Base-by-base conservation (phyloP, 2,113 vertebrate genomes). In the Andinoacara biseriatus region DNA sequence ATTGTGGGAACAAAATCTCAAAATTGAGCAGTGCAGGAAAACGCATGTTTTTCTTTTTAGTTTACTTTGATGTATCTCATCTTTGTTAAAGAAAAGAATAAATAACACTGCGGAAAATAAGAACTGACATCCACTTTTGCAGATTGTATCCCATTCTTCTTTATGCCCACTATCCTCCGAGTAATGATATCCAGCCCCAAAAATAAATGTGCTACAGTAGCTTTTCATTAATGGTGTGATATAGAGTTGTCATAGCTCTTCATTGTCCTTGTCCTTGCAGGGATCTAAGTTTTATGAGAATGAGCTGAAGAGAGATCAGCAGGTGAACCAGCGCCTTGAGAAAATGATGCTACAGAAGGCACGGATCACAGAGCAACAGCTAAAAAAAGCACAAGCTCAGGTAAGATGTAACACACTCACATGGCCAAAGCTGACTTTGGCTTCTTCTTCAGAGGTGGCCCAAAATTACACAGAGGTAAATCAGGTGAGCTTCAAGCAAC, bases 241-340 rank as follows among this genome's bases (percentile, higher is more conserved):
- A 13, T 10, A 63, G 46, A 62, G 77, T 79, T n/a, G 15, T 58
- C 43, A 33, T 81, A 58, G 78, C 52, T 84, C 43, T 61, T 65
- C n/a, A 11, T 63, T 74, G 26, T 43, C 24, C 59, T 74, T 88
- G 29, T 59, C 58, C 11, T 46, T 65, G 3, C 86, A 99, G 98
- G 98, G 98, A 49, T 99, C 98, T 24, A 97, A 90, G 92, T 99
- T 98, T 96, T 99, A 99, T 91, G 97, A 96, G 93, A 98, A 97
- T 74, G 98, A 99, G 76, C 93, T 97, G 75, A 99, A 99, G 94
- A 98, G 96, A 91, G 98, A 99, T 87, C 95, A 96, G 49, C 98
- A 99, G 91, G 96, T 99, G 90, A 98, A 99, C 90, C 96, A 97
- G 91, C 95, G 98, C 79, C 98, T 99, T 93, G 95, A 97, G 91